These are phyloP conservation scores for Bothrops jararaca DNA, from an alignment of 2,113 vertebrate genomes.

Conservation along the genomic window DNA sequence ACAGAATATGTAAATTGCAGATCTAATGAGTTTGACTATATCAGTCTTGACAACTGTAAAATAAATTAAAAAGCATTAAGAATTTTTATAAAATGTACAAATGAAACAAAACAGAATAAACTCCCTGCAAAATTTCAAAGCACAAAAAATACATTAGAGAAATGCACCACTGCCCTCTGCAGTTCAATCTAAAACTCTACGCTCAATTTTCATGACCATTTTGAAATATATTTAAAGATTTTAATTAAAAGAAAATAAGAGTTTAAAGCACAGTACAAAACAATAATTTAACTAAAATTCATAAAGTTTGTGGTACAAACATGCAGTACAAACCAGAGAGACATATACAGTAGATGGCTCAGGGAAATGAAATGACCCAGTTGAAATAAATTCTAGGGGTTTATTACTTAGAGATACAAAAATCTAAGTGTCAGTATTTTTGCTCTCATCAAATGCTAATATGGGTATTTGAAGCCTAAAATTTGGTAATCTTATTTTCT, in stretches of 20 bases:
- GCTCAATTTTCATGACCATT: neutral
- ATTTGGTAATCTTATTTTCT: too few species aligned
- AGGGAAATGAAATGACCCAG: neutral
- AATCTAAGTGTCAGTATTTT: neutral
- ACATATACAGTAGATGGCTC: too few species aligned
- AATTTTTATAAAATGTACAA: neutral
- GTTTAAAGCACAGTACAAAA: neutral
- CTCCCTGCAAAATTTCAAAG: neutral
- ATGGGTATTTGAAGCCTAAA: neutral
- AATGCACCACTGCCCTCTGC: constrained; percentile 65
- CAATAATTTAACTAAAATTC: neutral
- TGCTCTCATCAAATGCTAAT: neutral
- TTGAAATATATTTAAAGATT: neutral
- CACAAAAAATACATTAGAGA: constrained; percentile 21
- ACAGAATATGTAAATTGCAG: neutral
- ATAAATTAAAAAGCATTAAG: neutral
- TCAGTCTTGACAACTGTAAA: neutral
- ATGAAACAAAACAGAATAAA: neutral
- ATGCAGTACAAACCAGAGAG: neutral
- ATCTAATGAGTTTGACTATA: neutral
- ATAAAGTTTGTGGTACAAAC: neutral
- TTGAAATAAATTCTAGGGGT: neutral
- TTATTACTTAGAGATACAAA: neutral
- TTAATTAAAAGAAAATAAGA: neutral
- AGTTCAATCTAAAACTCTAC: constrained; percentile 38